These are phyloP conservation scores for Pseudomyrmex gracilis DNA, from an alignment of 1,140 invertebrate species.

Conservation along the genomic window DNA sequence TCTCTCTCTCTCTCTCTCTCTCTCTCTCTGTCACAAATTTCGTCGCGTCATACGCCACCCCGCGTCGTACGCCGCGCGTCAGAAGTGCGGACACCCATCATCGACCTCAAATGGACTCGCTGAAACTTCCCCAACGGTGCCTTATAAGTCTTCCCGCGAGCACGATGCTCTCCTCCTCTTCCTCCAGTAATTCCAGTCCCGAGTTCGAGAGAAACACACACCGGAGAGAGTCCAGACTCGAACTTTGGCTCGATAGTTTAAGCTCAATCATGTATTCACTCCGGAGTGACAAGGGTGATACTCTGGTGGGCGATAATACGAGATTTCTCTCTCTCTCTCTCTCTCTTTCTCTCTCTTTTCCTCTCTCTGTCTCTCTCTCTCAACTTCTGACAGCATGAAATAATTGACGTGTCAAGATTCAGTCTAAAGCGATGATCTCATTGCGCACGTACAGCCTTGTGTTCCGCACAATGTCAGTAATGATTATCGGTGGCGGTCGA, in stretches of 20 bases:
- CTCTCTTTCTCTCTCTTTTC: no score
- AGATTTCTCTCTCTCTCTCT: background rate
- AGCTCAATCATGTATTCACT: conserved; percentile 24
- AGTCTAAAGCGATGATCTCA: no score
- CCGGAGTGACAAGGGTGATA: conserved; percentile 1
- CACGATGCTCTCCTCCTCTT: conserved; percentile 3
- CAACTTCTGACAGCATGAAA: background rate
- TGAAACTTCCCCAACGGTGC: conserved; percentile 26
- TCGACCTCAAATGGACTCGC: conserved; percentile 30
- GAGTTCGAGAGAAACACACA: conserved; percentile 16
- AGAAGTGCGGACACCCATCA: conserved; percentile 34
- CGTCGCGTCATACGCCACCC: background rate
- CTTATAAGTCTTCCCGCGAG: conserved; percentile 22
- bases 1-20: background rate
- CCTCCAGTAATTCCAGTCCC: conserved; percentile 14
- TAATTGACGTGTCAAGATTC: background rate
- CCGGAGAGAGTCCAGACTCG: background rate
- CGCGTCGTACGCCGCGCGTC: conserved; percentile 9
- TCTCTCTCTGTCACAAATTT: background rate
- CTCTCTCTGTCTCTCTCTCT: background rate
- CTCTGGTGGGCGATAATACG: conserved; percentile 4
- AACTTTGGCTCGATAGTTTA: background rate
- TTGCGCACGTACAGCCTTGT: no score
- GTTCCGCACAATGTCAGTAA: no score
- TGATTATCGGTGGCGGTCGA: no score